Base-by-base conservation (phyloP, 2,888 invertebrate genomes). In the Ctenicera cuprea region DNA sequence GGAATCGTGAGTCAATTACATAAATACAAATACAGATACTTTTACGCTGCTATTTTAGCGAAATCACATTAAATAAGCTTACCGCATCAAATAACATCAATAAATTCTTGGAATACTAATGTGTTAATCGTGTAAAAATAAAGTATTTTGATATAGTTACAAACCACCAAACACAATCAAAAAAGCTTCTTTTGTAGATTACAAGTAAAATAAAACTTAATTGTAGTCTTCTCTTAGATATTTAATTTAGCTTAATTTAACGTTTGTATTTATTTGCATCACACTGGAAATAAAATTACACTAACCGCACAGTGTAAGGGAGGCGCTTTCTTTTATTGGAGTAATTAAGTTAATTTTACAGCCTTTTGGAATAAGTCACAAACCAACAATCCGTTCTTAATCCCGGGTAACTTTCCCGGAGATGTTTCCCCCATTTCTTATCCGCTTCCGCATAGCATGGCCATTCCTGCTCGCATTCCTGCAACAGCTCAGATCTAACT, bases 301-400 rank as follows among this genome's bases (percentile, higher is more conserved):
- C 76, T 74, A 80, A 77, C 63, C 73, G 75, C 77, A 77, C 76
- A 79, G 77, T 76, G 78, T 78, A 73, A 78, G 79, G 78, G 79
- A 78, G 81, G 78, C 78, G 80, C 81, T 81, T 84, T 83, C 82
- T 84, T 83, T 84, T 83, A 84, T 81, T 82, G 76, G 78, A 70
- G 74, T 79, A 83, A 83, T 85, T 84, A 83, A 84, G 80, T 84
- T 83, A 83, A 85, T 85, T 85, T 84, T 83, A 84, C 83, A 84
- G 81, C 82, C 83, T 80, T 71, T 74, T 82, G 78, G 82, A 82
- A 82, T 83, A 83, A 84, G 82, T 83, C 82, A 81, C 83, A 83
- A 81, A 83, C 83, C 84, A 84, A 83, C 83, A 83, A 85, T 82
- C 82, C 83, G 81, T 80, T 83, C 80, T 82, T 83, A 84, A 84